Conservation (phyloP, 2,113 vertebrate genomes). For the Misgurnus anguillicaudatus region DNA sequence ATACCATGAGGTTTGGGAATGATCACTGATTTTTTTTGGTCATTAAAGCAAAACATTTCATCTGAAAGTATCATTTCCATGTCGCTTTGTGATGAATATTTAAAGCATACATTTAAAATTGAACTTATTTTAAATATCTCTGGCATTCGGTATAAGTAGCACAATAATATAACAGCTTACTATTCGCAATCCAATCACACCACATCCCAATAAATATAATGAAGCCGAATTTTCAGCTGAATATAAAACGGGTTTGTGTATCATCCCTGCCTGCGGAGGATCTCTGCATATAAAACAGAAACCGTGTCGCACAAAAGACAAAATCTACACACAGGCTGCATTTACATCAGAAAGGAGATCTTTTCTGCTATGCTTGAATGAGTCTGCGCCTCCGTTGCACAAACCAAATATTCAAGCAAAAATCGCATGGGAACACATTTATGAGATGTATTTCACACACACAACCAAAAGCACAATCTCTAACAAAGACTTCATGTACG, state of each 20-base stretch:
- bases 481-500: neutral
- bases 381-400: neutral
- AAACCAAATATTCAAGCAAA: neutral
- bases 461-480: neutral
- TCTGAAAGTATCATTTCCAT: neutral
- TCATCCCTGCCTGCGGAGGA: neutral
- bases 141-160: too few relatives aligned
- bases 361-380: neutral
- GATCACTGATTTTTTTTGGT: neutral
- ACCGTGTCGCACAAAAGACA: neutral
- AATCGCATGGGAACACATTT: constrained; percentile 15
- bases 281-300: neutral
- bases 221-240: too few relatives aligned
- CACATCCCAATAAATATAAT: too few relatives aligned
- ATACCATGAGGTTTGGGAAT: neutral
- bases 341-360: constrained; percentile 5
- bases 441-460: neutral
- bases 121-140: too few relatives aligned
- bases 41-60: neutral
- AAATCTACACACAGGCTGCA: neutral
- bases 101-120: too few relatives aligned
- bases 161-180: too few relatives aligned
- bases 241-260: neutral
- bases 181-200: too few relatives aligned
- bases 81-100: neutral